phyloP scores from a whole-genome alignment of 2,888 invertebrate genomes.

The Neocrepidodera transversa region DNA sequence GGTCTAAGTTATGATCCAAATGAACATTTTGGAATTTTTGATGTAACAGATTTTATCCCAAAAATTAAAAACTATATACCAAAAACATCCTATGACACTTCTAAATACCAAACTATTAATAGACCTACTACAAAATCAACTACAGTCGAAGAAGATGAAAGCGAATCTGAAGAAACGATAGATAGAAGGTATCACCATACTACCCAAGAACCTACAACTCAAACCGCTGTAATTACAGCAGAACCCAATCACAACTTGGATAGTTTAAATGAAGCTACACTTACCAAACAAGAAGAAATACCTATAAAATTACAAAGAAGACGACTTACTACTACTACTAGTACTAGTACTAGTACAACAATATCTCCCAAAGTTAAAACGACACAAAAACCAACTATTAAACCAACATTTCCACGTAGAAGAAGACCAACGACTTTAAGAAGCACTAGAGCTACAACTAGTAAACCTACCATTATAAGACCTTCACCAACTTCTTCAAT shows the following conservation, averaged over 20 bases:
- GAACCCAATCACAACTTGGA: not conserved
- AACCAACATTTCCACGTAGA: conserved; percentile 23
- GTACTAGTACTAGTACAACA: conserved; percentile 13
- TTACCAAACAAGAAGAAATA: conserved; percentile 15
- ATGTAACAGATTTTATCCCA: conserved; percentile 55
- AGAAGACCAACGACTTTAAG: conserved; percentile 37
- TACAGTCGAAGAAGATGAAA: conserved; percentile 44
- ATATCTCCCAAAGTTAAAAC: no score
- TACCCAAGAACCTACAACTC: conserved; percentile 15
- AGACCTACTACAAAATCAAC: conserved; percentile 45
- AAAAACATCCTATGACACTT: conserved; percentile 55
- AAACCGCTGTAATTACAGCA: not conserved
- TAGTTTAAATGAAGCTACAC: conserved; percentile 10
- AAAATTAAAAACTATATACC: conserved; percentile 53
- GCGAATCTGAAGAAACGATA: conserved; percentile 21
- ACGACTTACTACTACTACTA: conserved; percentile 34
- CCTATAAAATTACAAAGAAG: conserved; percentile 15
- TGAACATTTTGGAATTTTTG: conserved; percentile 51
- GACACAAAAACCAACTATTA: conserved; percentile 22
- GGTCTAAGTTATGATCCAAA: conserved; percentile 36
- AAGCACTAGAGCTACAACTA: conserved; percentile 28
- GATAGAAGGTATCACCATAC: not conserved
- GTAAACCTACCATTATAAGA: not conserved
- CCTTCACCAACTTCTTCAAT: not conserved
- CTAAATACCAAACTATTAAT: conserved; percentile 58